Conservation (phyloP, 2,797 vertebrate genomes). For the Pachyuromys duprasi region DNA sequence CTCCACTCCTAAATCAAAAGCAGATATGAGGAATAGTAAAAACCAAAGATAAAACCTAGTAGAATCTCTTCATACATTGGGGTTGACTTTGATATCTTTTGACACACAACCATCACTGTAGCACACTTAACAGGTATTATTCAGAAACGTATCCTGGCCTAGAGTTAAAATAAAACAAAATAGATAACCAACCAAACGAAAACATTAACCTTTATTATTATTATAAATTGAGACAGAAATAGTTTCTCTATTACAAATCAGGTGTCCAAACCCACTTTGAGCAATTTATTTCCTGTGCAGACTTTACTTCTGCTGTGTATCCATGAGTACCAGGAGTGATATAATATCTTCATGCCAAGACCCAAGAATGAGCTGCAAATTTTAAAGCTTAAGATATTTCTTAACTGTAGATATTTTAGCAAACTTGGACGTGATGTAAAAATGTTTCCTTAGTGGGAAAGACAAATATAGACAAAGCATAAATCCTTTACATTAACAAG, state of each 20-base stretch:
- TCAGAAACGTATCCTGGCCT: not conserved
- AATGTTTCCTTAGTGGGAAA: not conserved
- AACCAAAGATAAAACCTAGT: not conserved
- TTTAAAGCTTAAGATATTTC: not conserved
- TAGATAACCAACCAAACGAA: not conserved
- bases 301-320: not conserved
- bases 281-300: not conserved
- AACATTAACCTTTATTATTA: not conserved
- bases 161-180: not conserved
- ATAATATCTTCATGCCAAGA: not conserved
- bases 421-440: not conserved
- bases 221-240: not conserved
- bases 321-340: not conserved
- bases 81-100: not conserved
- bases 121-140: not conserved
- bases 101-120: not conserved
- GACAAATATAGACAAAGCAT: not conserved
- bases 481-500: not conserved
- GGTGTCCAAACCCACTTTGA: not conserved
- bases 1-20: not conserved
- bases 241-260: conserved; percentile 31
- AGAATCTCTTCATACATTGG: not conserved
- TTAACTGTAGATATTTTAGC: not conserved
- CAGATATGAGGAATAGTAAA: not conserved
- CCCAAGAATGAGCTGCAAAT: not conserved